Conservation (phyloP, 2,888 invertebrate species). For the Acrobasis consociella region DNA sequence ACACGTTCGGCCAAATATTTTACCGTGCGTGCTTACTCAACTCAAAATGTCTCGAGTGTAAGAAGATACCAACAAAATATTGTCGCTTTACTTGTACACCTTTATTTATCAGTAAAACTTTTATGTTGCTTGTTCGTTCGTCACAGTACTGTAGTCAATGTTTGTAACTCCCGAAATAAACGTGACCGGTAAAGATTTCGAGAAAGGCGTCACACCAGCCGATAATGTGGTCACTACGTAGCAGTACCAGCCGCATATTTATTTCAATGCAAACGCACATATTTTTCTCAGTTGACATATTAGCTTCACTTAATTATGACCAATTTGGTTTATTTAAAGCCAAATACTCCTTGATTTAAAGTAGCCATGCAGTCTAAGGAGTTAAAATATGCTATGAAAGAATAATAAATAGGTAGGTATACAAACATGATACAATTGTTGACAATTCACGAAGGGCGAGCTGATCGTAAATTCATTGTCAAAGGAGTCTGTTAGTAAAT, state of each 20-base stretch:
- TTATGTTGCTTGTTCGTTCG: conserved; percentile 32
- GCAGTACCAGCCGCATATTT: conserved; percentile 49
- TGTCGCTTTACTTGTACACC: not conserved
- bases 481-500: conserved; percentile 30
- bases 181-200: conserved; percentile 63
- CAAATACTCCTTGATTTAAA: not conserved
- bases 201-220: conserved; percentile 63
- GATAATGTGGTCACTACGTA: conserved; percentile 56
- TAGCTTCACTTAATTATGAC: not conserved
- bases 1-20: conserved; percentile 9
- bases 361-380: not conserved
- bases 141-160: conserved; percentile 43
- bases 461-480: conserved; percentile 27
- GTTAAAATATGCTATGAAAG: not conserved
- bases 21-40: not conserved
- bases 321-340: not conserved
- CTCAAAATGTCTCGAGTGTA: not conserved
- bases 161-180: conserved; percentile 67
- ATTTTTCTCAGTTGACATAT: conserved; percentile 45
- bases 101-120: conserved; percentile 26
- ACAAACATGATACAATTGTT: not conserved
- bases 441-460: conserved; percentile 24
- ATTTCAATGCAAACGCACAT: conserved; percentile 37
- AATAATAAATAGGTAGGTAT: not conserved
- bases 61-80: conserved; percentile 7